Conservation (phyloP, 2,797 vertebrate species). For the Muscicapa comitata region DNA sequence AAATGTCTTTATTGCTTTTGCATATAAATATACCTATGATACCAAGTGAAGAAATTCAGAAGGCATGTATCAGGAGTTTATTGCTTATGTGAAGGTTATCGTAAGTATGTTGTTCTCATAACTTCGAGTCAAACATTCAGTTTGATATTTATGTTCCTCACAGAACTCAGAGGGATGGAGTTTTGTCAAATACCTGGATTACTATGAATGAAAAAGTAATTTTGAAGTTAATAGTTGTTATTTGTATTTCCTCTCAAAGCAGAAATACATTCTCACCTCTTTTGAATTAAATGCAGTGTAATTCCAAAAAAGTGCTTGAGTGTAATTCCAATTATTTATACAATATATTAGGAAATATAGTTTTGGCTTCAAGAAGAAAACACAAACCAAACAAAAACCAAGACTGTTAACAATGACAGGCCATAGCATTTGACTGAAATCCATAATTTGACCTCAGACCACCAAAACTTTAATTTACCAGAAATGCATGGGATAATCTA, state of each 20-base stretch:
- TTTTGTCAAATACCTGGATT: not conserved
- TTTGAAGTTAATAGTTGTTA: not conserved
- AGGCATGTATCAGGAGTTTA: not conserved
- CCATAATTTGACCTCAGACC: not conserved
- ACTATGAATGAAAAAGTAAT: not conserved
- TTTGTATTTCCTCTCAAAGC: not conserved
- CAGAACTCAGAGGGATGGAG: not conserved
- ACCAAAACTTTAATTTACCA: not conserved
- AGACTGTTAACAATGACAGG: not conserved
- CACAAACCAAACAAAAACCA: not conserved
- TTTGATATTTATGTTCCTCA: not conserved
- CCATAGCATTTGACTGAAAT: not conserved
- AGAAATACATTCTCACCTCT: not conserved
- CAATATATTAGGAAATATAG: not conserved
- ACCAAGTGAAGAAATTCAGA: not conserved
- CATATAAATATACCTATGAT: not conserved
- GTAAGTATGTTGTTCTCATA: not conserved
- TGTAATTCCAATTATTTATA: not conserved
- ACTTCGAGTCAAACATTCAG: not conserved
- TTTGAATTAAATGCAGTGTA: not conserved
- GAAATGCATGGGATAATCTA: not conserved
- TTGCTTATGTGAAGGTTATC: not conserved
- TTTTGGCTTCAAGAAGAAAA: not conserved
- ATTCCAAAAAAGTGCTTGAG: not conserved
- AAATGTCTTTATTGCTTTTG: not conserved